phyloP scores from a whole-genome alignment of 1,140 invertebrate genomes.

The Drosophila pectinifera region DNA sequence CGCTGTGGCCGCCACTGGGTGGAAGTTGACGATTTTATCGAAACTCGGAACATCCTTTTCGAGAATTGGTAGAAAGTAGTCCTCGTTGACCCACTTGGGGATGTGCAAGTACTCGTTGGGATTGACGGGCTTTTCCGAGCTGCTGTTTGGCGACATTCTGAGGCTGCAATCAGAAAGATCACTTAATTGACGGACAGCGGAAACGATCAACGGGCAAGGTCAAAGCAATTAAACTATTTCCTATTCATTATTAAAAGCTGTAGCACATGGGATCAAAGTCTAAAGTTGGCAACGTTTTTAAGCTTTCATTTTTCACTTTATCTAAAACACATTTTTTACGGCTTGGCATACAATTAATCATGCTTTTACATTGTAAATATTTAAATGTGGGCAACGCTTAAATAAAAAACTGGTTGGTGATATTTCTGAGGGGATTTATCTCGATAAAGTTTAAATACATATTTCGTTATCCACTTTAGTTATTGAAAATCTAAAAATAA shows the following conservation, averaged over 20 bases:
- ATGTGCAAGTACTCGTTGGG: constrained; percentile 68
- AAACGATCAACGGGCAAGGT: constrained; percentile 21
- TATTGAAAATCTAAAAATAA: background rate
- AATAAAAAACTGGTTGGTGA: background rate
- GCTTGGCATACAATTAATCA: background rate
- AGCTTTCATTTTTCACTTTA: background rate
- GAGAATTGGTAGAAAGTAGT: constrained; percentile 85
- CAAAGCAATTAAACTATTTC: constrained; percentile 17
- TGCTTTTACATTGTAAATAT: background rate
- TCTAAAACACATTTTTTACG: background rate
- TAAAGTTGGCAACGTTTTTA: background rate
- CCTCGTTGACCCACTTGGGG: constrained; percentile 85
- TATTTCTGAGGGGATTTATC: background rate
- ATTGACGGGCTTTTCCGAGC: constrained; percentile 34
- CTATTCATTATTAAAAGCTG: background rate
- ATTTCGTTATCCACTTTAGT: background rate
- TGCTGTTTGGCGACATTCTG: constrained; percentile 62
- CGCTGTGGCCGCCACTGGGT: constrained; percentile 64
- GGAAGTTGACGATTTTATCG: constrained; percentile 54
- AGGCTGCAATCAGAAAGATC: constrained; percentile 11
- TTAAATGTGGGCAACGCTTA: too few relatives aligned
- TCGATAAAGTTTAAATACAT: background rate
- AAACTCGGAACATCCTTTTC: constrained; percentile 70
- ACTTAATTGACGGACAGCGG: constrained; percentile 14
- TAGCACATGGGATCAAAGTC: constrained; percentile 10